phyloP scores from a whole-genome alignment of 2,113 vertebrate genomes.

The Notechis scutatus region DNA sequence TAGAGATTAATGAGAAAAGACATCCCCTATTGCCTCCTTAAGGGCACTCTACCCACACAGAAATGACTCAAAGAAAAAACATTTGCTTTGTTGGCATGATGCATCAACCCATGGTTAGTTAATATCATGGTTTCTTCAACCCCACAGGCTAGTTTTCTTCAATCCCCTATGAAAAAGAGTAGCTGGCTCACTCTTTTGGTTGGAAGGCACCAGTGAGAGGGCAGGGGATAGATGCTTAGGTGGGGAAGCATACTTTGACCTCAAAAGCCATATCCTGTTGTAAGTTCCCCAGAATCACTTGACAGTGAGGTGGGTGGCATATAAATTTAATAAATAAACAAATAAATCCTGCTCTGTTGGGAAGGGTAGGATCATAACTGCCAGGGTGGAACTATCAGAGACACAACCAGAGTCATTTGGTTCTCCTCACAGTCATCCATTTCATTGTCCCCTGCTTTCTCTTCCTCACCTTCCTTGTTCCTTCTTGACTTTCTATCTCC shows the following conservation, averaged over 20 bases:
- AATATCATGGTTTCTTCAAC: not conserved
- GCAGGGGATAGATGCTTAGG: not conserved
- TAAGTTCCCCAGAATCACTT: not conserved
- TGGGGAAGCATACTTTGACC: not conserved
- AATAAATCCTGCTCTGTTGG: not conserved
- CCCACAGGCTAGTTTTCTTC: not conserved
- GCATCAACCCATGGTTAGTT: not conserved
- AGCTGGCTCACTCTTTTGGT: not conserved
- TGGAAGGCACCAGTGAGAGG: not conserved
- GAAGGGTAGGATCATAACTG: not conserved
- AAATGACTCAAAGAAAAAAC: not conserved
- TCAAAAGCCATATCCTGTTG: not conserved
- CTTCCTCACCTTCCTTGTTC: not conserved
- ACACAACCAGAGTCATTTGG: not conserved
- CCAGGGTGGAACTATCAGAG: not conserved
- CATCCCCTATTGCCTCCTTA: not conserved
- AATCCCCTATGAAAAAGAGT: not conserved
- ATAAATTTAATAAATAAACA: not conserved
- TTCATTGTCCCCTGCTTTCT: not conserved
- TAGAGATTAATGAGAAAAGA: not conserved
- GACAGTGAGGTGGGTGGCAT: not conserved
- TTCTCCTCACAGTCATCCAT: not conserved
- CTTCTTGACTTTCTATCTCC: not conserved
- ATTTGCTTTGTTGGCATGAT: not conserved
- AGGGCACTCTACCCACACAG: not conserved